Base-by-base conservation (phyloP, 2,797 vertebrate genomes). In the Hyperoplus immaculatus region DNA sequence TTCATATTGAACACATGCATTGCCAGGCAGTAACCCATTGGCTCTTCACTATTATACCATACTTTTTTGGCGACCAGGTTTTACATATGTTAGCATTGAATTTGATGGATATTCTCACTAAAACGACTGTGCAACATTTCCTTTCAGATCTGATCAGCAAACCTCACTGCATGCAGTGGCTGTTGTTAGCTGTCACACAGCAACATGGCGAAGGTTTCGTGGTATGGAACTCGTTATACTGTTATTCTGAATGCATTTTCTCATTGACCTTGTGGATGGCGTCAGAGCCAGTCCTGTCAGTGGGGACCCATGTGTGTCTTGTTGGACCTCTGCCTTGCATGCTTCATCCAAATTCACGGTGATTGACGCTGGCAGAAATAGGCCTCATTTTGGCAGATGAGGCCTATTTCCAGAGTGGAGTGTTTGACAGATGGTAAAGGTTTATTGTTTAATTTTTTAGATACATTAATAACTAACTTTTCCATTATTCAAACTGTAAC, bases 371-470 rank as follows among this genome's bases (percentile, higher is more conserved):
- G 86, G 46, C 83, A 79, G 81, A 72, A 59, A 46, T 8, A 49
- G 11, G 14, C 69, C 68, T 75, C 8, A 42, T 67, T 77, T 76
- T 84, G 81, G 82, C 73, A 69, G 64, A 53, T 62, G 54, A 6
- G 63, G 1, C 51, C 69, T 21, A 21, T 29, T 3, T 29, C 3
- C 29, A 3, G 3, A 36, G 13, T 51, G 47, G 21, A 53, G 36
- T 87, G 69, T 78, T 87, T 72, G 54, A 87, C 87, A 85, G 82
- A 77, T 86, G 70, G 5, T 66, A 62, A 84, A 67, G 72, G 46
- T 58, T 18, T 13, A 77, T 63, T 67, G 6, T 78, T 76, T 78
- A 12, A 21, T 76, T 74, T 76, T 74, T 58, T 63, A 75, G 54
- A n/a, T 42, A 61, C 70, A 77, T 54, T 2, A 85, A 55, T 14